phyloP scores from a whole-genome alignment of 2,888 invertebrate genomes.

The Heliconius hortense region DNA sequence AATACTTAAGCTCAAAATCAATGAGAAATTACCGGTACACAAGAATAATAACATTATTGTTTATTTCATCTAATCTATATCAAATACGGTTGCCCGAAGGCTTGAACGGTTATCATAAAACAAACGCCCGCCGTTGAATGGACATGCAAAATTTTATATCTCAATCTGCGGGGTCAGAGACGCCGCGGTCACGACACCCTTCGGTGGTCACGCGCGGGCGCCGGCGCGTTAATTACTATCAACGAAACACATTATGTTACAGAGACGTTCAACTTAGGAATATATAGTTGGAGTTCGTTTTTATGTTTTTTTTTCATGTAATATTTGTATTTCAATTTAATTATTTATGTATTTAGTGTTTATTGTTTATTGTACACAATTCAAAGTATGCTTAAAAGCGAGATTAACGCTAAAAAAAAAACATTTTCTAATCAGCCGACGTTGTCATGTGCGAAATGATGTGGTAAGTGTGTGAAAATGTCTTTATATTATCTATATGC shows the following conservation, averaged over 20 bases:
- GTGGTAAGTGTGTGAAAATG: too few relatives aligned
- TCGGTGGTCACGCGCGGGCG: slow-evolving; percentile 73
- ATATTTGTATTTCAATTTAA: neutral
- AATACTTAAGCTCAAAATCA: neutral
- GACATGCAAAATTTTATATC: slow-evolving; percentile 79
- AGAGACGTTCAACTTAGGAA: slow-evolving; percentile 55
- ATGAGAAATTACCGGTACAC: neutral
- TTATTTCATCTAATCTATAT: slow-evolving; percentile 31
- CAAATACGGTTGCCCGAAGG: slow-evolving; percentile 51
- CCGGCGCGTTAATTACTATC: slow-evolving; percentile 60
- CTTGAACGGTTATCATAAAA: slow-evolving; percentile 68
- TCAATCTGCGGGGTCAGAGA: slow-evolving; percentile 79
- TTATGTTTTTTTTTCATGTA: neutral
- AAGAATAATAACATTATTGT: slow-evolving; percentile 2
- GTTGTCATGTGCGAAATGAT: too few relatives aligned
- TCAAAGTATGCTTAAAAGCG: too few relatives aligned
- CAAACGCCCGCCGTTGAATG: slow-evolving; percentile 70
- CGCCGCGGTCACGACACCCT: slow-evolving; percentile 80
- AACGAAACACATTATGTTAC: slow-evolving; percentile 63
- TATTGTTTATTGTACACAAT: neutral
- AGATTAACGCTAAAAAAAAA: too few relatives aligned
- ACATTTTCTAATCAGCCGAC: too few relatives aligned
- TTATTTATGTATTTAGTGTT: too few relatives aligned
- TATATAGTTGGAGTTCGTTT: slow-evolving; percentile 43
- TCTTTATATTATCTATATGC: too few relatives aligned